phyloP scores from a whole-genome alignment of 2,888 invertebrate genomes.

The Halocaridina rubra region DNA sequence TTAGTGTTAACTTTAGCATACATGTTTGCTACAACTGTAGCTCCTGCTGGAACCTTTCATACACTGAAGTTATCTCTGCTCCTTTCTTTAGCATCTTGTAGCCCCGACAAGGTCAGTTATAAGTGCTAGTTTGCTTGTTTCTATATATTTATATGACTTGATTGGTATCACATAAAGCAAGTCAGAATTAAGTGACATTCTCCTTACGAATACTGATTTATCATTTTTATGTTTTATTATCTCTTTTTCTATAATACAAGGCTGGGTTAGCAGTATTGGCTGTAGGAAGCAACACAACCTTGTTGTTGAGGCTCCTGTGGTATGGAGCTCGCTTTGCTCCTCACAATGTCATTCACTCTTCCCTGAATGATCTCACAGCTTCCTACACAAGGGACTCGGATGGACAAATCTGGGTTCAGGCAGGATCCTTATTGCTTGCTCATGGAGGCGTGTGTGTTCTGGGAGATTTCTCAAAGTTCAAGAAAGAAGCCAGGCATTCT shows the following conservation, averaged over 20 bases:
- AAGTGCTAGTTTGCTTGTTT: too few relatives aligned
- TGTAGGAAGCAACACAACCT: conserved; percentile 43
- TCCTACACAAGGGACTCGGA: neutral
- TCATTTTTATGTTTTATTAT: too few relatives aligned
- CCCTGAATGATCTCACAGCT: conserved; percentile 23
- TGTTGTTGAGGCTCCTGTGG: conserved; percentile 29
- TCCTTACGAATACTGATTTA: too few relatives aligned
- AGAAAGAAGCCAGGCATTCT: conserved; percentile 42
- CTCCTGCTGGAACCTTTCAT: conserved; percentile 69
- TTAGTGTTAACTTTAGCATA: conserved; percentile 69
- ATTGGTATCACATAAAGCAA: too few relatives aligned
- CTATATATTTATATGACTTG: too few relatives aligned
- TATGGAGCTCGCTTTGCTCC: conserved; percentile 32
- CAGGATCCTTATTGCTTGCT: conserved; percentile 64
- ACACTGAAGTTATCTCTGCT: conserved; percentile 70
- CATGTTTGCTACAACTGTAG: conserved; percentile 68
- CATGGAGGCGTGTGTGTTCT: conserved; percentile 64
- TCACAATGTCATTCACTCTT: conserved; percentile 39
- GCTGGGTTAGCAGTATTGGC: conserved; percentile 49
- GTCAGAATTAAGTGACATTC: too few relatives aligned
- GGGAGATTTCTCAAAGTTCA: conserved; percentile 64
- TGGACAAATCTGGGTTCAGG: conserved; percentile 62
- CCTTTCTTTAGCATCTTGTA: conserved; percentile 63
- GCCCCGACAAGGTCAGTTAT: conserved; percentile 29
- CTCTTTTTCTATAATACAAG: neutral